These are phyloP conservation scores for Drosophila subobscura DNA, from an alignment of 1,140 invertebrate species.

Conservation along the genomic window DNA sequence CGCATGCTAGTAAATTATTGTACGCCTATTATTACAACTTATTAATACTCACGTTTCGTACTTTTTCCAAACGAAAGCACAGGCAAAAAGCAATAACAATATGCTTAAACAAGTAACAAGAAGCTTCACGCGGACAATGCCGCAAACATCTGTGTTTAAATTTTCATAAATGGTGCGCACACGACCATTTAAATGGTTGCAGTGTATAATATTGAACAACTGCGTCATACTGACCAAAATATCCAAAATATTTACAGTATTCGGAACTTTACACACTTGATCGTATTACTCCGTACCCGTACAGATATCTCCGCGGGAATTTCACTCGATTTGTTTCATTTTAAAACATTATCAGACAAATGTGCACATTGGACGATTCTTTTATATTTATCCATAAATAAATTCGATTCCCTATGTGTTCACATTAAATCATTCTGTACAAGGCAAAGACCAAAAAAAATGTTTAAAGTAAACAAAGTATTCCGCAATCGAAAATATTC, in stretches of 20 bases:
- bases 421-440: constrained; percentile 44
- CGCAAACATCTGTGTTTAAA: constrained; percentile 67
- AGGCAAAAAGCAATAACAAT: constrained; percentile 36
- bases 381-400: constrained; percentile 12
- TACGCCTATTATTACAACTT: not conserved
- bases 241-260: constrained; percentile 22
- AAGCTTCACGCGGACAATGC: constrained; percentile 55
- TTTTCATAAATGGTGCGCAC: constrained; percentile 57
- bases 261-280: constrained; percentile 13
- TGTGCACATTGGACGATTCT: constrained; percentile 25
- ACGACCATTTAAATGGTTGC: constrained; percentile 51
- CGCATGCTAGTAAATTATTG: too few species aligned
- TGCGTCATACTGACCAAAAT: constrained; percentile 51
- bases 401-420: constrained; percentile 23
- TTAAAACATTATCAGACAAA: constrained; percentile 30
- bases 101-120: constrained; percentile 53
- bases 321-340: constrained; percentile 30
- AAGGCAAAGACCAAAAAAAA: constrained; percentile 42
- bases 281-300: constrained; percentile 5
- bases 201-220: constrained; percentile 61
- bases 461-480: constrained; percentile 72
- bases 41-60: constrained; percentile 59
- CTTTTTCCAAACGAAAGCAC: constrained; percentile 52
- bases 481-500: constrained; percentile 66
- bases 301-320: not conserved